Evolutionary conservation across 2,797 vertebrate species (phyloP), one percentile per base, ranked within the genome.

Genomic region (Pteropus rufus): DNA sequence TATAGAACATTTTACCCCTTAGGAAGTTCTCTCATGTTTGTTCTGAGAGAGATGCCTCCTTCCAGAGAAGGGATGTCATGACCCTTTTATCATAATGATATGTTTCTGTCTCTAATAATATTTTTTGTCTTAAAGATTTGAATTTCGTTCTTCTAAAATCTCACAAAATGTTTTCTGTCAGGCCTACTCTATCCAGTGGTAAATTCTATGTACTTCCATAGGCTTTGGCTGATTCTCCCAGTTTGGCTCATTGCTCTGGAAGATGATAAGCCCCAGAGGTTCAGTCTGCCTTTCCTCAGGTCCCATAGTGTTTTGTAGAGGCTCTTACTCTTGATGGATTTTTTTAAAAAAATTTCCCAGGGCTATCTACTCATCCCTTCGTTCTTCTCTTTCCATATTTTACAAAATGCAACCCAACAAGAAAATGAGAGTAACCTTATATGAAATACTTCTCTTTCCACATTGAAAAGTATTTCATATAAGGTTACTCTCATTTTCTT

Each of bases 401-500:
- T 36, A 36, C 36, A 36, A 36, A 36, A 36, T 36, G 36, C 36
- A 36, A 36, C 36, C 36, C 36, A 36, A 36, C 36, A 36, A 36
- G 36, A 36, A 36, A 36, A 36, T 36, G 36, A 36, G 36, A 36
- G 36, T 36, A 36, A 36, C 36, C 36, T 36, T 36, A 36, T 36
- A 36, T 36, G 36, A 36, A 36, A 36, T 36, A 36, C 9, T 82
- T 34, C 14, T 93, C n/a, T 69, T 72, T 56, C 70, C 41, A 65
- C 29, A 49, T 29, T 77, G 65, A 34, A 65, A 83, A 84, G 1
- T 82, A 87, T 79, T 91, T 88, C 15, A 54, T 56, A 21, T 34
- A 76, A 86, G 36, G 4, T 67, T 81, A 89, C 36, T 94, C 44
- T 85, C 12, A n/a, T 94, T 96, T 93, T 52, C 26, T 93, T 86